Evolutionary conservation across 2,888 invertebrate genomes (phyloP), one percentile per base, ranked within the genome.

Genomic region (Panopea generosa): DNA sequence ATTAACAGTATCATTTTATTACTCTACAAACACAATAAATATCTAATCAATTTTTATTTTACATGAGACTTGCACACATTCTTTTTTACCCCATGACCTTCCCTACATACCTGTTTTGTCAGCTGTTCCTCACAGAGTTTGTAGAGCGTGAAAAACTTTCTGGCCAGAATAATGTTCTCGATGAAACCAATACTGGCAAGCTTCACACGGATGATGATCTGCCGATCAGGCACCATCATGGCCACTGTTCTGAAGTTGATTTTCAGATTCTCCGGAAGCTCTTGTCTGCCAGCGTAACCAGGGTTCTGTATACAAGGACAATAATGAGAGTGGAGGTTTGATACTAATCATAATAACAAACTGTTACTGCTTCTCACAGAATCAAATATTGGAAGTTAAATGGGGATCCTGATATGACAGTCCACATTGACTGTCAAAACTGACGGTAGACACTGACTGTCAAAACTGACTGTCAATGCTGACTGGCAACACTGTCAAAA

Each of bases 201-300:
- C 78, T 93, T 93, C 40, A 93, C 93, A 67, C 93, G 90, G 74
- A 93, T 93, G 81, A 93, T 93, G 77, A 93, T 93, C 82, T 93
- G 92, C 40, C 93, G 73, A 77, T 93, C 93, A 0, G 93, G 93
- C 4, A 93, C 92, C 93, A 93, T 93, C 93, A 93, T 93, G 68
- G 93, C 93, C 40, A 93, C 93, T 6, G 92, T 92, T 62, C 90
- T 87, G 90, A 93, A 93, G 84, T 93, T 93, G 78, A 93, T 92
- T 87, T 93, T 93, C 82, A 93, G 83, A 77, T 93, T 93, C 82
- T 93, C 93, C n/a, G 93, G 93, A 62, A 93, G 80, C 73, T 93
- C 93, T 75, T 93, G 93, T 62, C 93, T 86, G 16, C 93, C 93
- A 62, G 93, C 93, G 77, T 93, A 93, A 20, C 93, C 93, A 53